Conservation (phyloP, 2,113 vertebrate species). For the Phylloscopus trochilus region DNA sequence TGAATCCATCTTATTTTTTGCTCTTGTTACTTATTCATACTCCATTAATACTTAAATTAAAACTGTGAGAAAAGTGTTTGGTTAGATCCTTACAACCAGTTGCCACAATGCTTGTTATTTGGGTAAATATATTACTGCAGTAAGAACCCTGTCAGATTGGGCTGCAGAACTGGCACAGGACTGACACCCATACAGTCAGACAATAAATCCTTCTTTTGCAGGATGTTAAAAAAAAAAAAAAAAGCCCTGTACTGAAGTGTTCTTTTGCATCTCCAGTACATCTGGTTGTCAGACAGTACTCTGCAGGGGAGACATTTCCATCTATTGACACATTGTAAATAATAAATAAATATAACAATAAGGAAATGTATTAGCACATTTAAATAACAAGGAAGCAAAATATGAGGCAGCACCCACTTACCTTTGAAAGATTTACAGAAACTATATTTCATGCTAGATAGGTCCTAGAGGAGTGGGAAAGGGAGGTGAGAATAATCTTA, state of each 20-base stretch:
- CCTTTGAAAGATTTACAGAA: background rate
- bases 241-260: background rate
- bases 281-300: background rate
- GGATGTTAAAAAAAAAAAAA: background rate
- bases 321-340: background rate
- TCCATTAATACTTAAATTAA: background rate
- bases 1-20: background rate
- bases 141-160: background rate
- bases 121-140: background rate
- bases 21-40: background rate
- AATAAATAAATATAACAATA: background rate
- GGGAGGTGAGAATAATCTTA: background rate
- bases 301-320: background rate
- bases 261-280: background rate
- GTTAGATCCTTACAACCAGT: background rate
- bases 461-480: background rate
- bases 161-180: background rate
- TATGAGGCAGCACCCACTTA: background rate
- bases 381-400: conserved; percentile 9
- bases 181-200: background rate
- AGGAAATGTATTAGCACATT: background rate
- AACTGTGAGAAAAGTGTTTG: background rate
- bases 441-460: background rate
- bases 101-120: background rate
- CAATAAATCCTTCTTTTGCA: conserved; percentile 1